Base-by-base conservation (phyloP, 2,888 invertebrate genomes). In the Protula sp. region DNA sequence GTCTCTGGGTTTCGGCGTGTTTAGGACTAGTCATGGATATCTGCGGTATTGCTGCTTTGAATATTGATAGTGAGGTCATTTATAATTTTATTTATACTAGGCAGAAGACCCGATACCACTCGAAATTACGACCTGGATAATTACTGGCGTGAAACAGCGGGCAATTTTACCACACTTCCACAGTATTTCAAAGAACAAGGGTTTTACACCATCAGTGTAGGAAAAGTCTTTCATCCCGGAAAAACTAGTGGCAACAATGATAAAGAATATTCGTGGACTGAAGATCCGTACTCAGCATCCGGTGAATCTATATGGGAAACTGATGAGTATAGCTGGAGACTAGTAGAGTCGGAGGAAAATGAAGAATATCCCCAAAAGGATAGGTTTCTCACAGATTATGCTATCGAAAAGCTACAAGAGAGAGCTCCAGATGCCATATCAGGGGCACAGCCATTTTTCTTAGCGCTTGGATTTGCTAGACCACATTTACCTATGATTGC, bases 121-220 rank as follows among this genome's bases (percentile, higher is more conserved):
- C 55, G 54, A 19, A 57, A 56, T 19, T 56, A 58, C 26, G 59
- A 62, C 53, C 27, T 55, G 24, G 30, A 47, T 2, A 28, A 55
- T 27, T 62, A 59, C 30, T 58, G 52, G 48, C 27, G 62, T 2
- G 54, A 58, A 28, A 31, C 48, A 5, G 62, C 55, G 22, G 58
- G 61, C 19, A 58, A 61, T 29, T 61, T 58, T 29, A 58, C 58
- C 14, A 61, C 61, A 30, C 28, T 61, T 45, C 61, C 61, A 2
- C 61, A 61, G 55, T 61, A 61, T 28, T 61, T 61, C 31, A 61
- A 61, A 27, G 55, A 61, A 5, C 52, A 61, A 24, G 61, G 61
- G 28, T 61, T 58, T 30, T 26, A 22, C 4, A 59, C 55, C 3
- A 28, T 58, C 1, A 58, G 61, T 5, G 29, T 53, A 22, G 53